Evolutionary conservation across 1,140 invertebrate species (phyloP), one percentile per base, ranked within the genome.

Genomic region (Chironomus tepperi): DNA sequence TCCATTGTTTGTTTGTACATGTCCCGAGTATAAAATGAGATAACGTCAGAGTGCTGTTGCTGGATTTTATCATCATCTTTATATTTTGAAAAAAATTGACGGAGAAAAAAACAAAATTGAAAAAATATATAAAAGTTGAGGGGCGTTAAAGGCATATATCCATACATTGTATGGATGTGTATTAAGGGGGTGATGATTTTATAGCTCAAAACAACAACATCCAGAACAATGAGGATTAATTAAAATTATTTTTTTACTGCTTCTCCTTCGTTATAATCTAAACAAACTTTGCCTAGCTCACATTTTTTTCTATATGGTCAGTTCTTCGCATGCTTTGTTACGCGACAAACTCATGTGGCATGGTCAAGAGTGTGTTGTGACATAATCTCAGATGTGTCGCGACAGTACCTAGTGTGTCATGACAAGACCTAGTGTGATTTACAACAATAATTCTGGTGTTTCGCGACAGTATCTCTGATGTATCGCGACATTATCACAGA

Each of bases 1-100:
- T 57, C 43, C n/a, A 57, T 57, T 57, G 47, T 57, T 57, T 57
- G 47, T 57, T 57, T 57, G 47, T 57, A n/a, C 47, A 57, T 57
- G 47, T 10, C 15, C 15, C 43, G 15, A 47, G 43, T 47, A 57
- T 57, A 12, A 57, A 57, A 57, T 57, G 47, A 57, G 47, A 57
- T 57, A 57, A 57, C 47, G 47, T n/a, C n/a, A 57, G 47, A 57
- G 47, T n/a, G 12, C 15, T 57, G 47, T n/a, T 12, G 12, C 47
- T 57, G 47, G 47, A 15, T 57, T 57, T 57, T 57, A 57, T 15
- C 47, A 57, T 15, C 47, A 57, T 57, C 47, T 57, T 57, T 57
- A 5, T 57, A 15, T 57, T 57, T 57, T n/a, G 12, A 57, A 57
- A n/a, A n/a, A 34, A 34, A 34, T 34, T 34, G 24, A 34, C n/a